phyloP scores from a whole-genome alignment of 92 coral and sea anemone species.

The Phymanthus crucifer region DNA sequence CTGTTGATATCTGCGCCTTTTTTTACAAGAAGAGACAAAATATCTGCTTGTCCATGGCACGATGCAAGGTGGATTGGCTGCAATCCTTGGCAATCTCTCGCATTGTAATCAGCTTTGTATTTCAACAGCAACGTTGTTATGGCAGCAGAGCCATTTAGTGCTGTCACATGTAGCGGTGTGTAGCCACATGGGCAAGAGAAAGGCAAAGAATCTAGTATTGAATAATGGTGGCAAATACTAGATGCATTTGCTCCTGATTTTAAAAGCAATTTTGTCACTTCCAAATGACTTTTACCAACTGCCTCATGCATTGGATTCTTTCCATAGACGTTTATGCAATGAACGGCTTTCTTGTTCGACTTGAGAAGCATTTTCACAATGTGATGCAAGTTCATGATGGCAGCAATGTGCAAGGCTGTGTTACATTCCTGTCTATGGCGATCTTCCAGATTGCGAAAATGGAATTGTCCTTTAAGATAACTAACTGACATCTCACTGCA shows the following conservation, averaged over 20 bases:
- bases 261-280: slow-evolving; percentile 30
- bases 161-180: slow-evolving; percentile 50
- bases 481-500: slow-evolving; percentile 34
- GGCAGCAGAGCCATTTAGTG: slow-evolving; percentile 40
- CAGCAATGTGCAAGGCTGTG: slow-evolving; percentile 85
- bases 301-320: slow-evolving; percentile 69
- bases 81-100: slow-evolving; percentile 47
- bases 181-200: slow-evolving; percentile 20
- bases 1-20: slow-evolving; percentile 36
- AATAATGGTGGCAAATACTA: not conserved
- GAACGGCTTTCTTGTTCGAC: slow-evolving; percentile 4
- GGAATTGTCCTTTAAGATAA: not conserved
- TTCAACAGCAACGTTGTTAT: slow-evolving; percentile 28
- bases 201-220: not conserved
- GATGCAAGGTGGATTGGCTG: slow-evolving; percentile 67
- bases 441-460: slow-evolving; percentile 19
- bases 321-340: slow-evolving; percentile 66
- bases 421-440: slow-evolving; percentile 51
- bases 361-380: slow-evolving; percentile 38
- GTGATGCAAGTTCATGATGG: slow-evolving; percentile 30
- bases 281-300: slow-evolving; percentile 37
- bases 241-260: slow-evolving; percentile 10
- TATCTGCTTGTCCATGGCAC: slow-evolving; percentile 53
- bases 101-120: slow-evolving; percentile 38
- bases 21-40: slow-evolving; percentile 22